Evolutionary conservation across 2,888 invertebrate genomes (phyloP), one percentile per base, ranked within the genome.

Genomic region (Cataglyphis rosenhaueri): DNA sequence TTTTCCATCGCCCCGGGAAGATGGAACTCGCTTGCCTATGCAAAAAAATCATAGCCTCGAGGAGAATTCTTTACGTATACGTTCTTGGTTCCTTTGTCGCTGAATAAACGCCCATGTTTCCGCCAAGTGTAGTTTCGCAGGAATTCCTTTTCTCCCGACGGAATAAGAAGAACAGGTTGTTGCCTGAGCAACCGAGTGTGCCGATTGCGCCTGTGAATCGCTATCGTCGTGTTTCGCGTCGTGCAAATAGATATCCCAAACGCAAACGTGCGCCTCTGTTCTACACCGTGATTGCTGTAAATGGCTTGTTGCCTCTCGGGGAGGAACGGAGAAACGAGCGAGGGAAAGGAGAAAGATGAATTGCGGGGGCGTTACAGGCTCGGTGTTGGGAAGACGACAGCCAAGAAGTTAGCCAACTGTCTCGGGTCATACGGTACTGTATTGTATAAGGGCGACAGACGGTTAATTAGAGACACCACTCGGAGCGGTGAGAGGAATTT

Each of bases 381-480:
- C 78, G 29, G 15, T 35, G 71, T 68, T n/a, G 74, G 32, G 12
- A 73, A 68, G 66, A 78, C 38, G 48, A 41, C 35, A n/a, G 41
- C 48, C 62, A 62, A 68, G 78, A 71, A 85, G 81, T 83, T 83
- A 66, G 57, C 44, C 41, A 64, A 48, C 64, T 62, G 71, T 35
- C 66, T 59, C 38, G 65, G 81, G 41, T 76, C 57, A 59, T 81
- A 83, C 83, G 68, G 65, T 62, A 70, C 71, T 52, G 71, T 84
- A 61, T 65, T 76, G 35, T 44, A 52, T 52, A 78, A 57, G 57
- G 74, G 35, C 81, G 86, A 86, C 85, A 70, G 86, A 25, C 74
- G 73, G 83, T 88, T 86, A 88, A 88, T 88, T 88, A 88, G 82
- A 82, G 83, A 70, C 75, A 66, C 44, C 55, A 57, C 32, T 66